Evolutionary conservation across 2,113 vertebrate genomes (phyloP).

Genomic region (Prolemur simus): DNA sequence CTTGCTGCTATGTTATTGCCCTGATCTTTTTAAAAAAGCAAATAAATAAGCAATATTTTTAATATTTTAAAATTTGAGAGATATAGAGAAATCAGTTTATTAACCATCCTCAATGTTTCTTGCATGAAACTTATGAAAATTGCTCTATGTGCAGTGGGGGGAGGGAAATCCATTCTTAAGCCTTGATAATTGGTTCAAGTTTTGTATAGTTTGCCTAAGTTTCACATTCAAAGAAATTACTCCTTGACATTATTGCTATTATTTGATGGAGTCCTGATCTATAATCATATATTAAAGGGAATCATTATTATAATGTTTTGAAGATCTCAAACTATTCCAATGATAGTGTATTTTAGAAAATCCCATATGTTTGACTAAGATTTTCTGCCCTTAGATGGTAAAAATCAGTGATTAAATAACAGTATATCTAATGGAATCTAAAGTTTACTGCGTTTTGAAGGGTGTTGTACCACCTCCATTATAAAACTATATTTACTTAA

Average conservation of each 20-base stretch:
- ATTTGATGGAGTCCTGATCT: background rate
- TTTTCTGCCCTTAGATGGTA: background rate
- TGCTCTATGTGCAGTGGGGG: background rate
- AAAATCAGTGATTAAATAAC: background rate
- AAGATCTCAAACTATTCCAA: background rate
- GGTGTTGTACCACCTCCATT: background rate
- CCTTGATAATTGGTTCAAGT: conserved; percentile 7
- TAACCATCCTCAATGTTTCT: background rate
- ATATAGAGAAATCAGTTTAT: background rate
- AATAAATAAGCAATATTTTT: background rate
- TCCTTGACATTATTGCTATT: background rate
- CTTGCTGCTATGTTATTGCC: background rate
- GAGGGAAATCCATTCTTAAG: background rate
- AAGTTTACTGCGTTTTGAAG: conserved; percentile 7
- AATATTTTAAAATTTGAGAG: background rate
- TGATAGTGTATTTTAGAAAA: background rate
- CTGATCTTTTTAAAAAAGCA: background rate
- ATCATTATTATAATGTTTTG: background rate
- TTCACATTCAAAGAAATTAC: background rate
- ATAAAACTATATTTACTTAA: background rate
- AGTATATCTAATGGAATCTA: background rate
- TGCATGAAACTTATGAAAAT: background rate
- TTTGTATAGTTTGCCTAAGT: background rate
- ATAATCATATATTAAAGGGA: background rate
- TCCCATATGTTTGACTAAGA: background rate